Conservation (phyloP, 1,140 invertebrate species). For the Holcopasites calliopsidis region DNA sequence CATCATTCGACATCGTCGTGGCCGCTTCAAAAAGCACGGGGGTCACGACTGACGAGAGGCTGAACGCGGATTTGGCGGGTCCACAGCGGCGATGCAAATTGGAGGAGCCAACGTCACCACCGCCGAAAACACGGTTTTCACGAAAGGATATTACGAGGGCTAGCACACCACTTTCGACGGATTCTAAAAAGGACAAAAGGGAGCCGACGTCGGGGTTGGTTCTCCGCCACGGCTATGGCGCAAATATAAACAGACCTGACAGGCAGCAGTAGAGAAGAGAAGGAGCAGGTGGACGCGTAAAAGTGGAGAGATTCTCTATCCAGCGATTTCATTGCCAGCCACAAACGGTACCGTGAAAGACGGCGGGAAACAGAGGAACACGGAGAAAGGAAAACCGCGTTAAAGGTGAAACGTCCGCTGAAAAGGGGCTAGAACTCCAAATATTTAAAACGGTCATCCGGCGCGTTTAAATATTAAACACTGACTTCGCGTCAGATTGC, state of each 20-base stretch:
- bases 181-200: conserved; percentile 34
- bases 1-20: neutral
- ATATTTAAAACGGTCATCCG: conserved; percentile 57
- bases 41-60: neutral
- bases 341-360: conserved; percentile 36
- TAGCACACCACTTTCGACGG: neutral
- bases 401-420: conserved; percentile 27
- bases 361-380: neutral
- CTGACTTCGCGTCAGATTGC: neutral
- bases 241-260: conserved; percentile 42
- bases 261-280: neutral
- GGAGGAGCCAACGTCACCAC: neutral
- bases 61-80: conserved; percentile 17
- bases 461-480: conserved; percentile 63
- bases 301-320: conserved; percentile 30
- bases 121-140: conserved; percentile 25
- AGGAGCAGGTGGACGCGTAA: neutral
- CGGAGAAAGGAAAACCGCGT: conserved; percentile 3
- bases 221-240: neutral
- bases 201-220: conserved; percentile 10
- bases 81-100: conserved; percentile 17
- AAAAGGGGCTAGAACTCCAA: conserved; percentile 45
- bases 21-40: neutral
- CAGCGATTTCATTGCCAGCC: conserved; percentile 57
- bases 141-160: conserved; percentile 31